phyloP scores from a whole-genome alignment of 1,140 invertebrate species.

The Drosophila navojoa region DNA sequence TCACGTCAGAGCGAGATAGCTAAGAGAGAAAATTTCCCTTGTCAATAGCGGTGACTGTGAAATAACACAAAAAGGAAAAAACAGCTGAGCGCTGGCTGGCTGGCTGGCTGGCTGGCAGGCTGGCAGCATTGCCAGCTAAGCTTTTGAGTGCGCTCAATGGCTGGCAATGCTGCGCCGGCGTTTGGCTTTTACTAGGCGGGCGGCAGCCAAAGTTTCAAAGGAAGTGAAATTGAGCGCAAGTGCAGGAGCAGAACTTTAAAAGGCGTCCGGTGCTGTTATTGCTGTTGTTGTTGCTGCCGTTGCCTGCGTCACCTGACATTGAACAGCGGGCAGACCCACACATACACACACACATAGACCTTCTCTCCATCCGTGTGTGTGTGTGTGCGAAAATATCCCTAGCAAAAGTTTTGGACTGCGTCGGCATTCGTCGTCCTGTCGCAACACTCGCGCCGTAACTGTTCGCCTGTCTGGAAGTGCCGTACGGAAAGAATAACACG shows the following conservation, averaged over 20 bases:
- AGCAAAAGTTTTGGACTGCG: slow-evolving; percentile 62
- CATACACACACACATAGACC: slow-evolving; percentile 23
- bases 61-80: slow-evolving; percentile 51
- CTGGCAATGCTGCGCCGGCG: slow-evolving; percentile 79
- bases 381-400: slow-evolving; percentile 67
- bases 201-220: slow-evolving; percentile 45
- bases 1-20: slow-evolving; percentile 53
- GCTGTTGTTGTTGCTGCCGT: not conserved
- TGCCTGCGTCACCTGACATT: slow-evolving; percentile 81
- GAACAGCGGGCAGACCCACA: slow-evolving; percentile 59
- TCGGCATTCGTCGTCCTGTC: slow-evolving; percentile 62
- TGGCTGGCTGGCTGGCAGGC: not conserved
- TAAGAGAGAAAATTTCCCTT: slow-evolving; percentile 59
- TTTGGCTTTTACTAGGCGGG: slow-evolving; percentile 56
- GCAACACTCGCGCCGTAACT: slow-evolving; percentile 72
- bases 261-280: slow-evolving; percentile 24
- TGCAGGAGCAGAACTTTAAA: slow-evolving; percentile 49
- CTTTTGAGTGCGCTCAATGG: slow-evolving; percentile 6
- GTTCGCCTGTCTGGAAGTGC: slow-evolving; percentile 77
- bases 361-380: slow-evolving; percentile 16
- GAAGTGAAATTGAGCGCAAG: slow-evolving; percentile 58
- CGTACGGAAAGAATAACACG: slow-evolving; percentile 59
- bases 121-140: slow-evolving; percentile 52
- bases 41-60: not conserved
- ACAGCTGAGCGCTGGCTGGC: slow-evolving; percentile 59